phyloP scores from a whole-genome alignment of 92 coral and sea anemone genomes.

The Parazoanthus atlanticus region DNA sequence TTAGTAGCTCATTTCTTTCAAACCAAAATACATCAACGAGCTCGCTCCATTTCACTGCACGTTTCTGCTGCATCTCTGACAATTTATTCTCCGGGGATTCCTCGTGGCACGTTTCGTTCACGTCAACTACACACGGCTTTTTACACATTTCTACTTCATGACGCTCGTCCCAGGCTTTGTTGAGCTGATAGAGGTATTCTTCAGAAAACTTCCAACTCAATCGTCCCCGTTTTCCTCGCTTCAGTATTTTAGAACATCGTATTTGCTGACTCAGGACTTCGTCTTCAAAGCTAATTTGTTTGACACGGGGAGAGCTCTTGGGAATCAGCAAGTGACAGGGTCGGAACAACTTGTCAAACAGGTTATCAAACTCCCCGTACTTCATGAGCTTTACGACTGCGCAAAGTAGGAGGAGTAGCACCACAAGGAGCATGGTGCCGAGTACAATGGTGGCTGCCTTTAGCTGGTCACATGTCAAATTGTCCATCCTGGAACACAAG shows the following conservation, averaged over 20 bases:
- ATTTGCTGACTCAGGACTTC: conserved; percentile 7
- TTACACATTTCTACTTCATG: neutral
- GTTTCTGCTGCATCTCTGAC: neutral
- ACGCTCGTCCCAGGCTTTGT: conserved; percentile 23
- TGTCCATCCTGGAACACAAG: conserved; percentile 3
- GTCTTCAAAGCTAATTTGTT: neutral
- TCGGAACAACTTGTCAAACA: neutral
- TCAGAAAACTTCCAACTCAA: neutral
- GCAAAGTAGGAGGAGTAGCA: neutral
- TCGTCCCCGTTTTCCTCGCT: conserved; percentile 6
- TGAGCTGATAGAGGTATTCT: conserved; percentile 21
- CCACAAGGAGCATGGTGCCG: conserved; percentile 16
- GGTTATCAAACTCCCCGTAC: neutral
- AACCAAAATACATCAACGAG: neutral
- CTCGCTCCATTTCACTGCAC: conserved; percentile 30
- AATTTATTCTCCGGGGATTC: neutral
- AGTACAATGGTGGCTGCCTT: neutral
- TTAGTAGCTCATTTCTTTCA: neutral
- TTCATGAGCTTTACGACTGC: conserved; percentile 6
- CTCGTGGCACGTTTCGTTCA: neutral
- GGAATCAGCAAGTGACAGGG: neutral
- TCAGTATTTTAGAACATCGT: neutral
- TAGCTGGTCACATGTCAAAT: conserved; percentile 27
- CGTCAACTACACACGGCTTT: conserved; percentile 1
- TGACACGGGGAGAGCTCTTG: neutral